A percentile compares a stretch with the other conserved stretches of the same genome.
phyloP scores from a whole-genome alignment of 2,113 vertebrate species.

The Gallinago paraguaiae region DNA sequence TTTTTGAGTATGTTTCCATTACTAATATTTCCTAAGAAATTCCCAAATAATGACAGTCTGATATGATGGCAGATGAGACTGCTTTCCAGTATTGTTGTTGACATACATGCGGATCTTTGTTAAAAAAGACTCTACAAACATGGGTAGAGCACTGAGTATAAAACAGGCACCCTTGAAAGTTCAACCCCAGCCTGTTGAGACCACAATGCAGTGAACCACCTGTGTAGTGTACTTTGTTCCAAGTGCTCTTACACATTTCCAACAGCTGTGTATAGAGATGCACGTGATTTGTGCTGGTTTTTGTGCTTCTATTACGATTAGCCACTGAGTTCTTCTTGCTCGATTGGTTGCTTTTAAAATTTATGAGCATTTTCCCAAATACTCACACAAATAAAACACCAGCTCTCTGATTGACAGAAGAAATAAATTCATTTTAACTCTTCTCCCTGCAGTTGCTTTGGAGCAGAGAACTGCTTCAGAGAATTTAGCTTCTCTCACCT shows the following conservation, averaged over 20 bases:
- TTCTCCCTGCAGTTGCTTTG: not conserved
- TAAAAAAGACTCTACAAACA: not conserved
- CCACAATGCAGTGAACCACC: too few species aligned
- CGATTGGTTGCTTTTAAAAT: not conserved
- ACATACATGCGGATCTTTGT: too few species aligned
- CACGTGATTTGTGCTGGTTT: not conserved
- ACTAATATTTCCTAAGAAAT: not conserved
- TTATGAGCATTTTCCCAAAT: not conserved
- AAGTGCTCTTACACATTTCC: not conserved
- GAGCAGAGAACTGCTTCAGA: not conserved
- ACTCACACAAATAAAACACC: not conserved
- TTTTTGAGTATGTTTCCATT: not conserved
- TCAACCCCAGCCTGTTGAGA: not conserved
- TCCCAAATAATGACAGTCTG: not conserved
- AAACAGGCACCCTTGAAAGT: not conserved
- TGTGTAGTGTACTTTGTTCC: fast-evolving
- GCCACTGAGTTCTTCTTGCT: not conserved
- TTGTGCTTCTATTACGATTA: not conserved
- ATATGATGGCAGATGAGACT: fast-evolving
- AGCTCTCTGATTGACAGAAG: not conserved
- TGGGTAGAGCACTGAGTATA: fast-evolving
- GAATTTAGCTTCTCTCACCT: not conserved
- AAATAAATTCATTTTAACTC: not conserved
- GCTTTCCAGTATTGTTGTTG: not conserved
- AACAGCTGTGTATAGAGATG: not conserved